Conservation (phyloP, 1,140 invertebrate species). For the Fopius arisanus region DNA sequence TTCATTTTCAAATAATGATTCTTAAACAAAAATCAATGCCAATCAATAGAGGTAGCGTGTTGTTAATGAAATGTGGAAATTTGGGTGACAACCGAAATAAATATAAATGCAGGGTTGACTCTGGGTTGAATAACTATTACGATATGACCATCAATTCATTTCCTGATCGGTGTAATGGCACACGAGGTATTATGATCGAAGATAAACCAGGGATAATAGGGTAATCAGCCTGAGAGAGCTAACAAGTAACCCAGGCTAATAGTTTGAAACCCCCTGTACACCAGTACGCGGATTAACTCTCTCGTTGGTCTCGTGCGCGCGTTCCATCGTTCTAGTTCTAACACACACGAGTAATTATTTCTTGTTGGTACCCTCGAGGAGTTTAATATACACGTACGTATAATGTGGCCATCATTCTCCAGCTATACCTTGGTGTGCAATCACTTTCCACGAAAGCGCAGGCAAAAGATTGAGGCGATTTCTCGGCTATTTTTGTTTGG, state of each 20-base stretch:
- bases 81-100: too few relatives aligned
- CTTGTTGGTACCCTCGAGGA: not conserved
- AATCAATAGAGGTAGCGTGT: too few relatives aligned
- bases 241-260: not conserved
- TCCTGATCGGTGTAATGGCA: not conserved
- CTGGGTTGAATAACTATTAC: not conserved
- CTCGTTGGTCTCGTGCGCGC: not conserved
- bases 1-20: too few relatives aligned
- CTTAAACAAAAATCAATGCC: too few relatives aligned
- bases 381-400: not conserved
- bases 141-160: not conserved
- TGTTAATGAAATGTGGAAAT: too few relatives aligned
- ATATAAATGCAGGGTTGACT: not conserved
- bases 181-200: not conserved
- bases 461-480: not conserved
- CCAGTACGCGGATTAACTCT: not conserved
- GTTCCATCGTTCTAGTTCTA: not conserved
- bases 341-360: constrained; percentile 1
- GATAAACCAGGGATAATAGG: not conserved
- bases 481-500: not conserved
- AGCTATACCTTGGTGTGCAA: not conserved
- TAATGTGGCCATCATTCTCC: not conserved
- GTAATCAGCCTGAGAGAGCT: constrained; percentile 1
- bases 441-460: not conserved
- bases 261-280: not conserved